These are phyloP conservation scores for Ifrita kowaldi DNA, from an alignment of 2,113 vertebrate genomes.

Conservation along the genomic window DNA sequence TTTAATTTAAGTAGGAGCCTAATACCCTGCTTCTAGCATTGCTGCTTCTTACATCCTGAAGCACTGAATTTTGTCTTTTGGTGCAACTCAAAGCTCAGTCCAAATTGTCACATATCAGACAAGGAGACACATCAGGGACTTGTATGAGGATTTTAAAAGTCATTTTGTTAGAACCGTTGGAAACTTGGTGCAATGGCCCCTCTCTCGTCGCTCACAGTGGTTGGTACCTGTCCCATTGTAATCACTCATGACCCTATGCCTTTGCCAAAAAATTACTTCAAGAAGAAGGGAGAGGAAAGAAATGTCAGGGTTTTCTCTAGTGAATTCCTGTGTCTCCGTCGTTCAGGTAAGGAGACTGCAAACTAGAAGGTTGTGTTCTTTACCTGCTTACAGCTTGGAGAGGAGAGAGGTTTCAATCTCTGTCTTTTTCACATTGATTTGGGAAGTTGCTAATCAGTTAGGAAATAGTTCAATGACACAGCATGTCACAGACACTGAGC, in stretches of 20 bases:
- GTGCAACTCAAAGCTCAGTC: neutral
- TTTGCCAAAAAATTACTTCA: neutral
- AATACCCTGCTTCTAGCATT: neutral
- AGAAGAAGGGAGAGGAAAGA: neutral
- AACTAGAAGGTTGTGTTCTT: neutral
- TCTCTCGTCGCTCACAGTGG: rapidly evolving
- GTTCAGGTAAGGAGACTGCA: neutral
- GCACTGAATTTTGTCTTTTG: neutral
- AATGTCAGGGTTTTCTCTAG: neutral
- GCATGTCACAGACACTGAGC: neutral
- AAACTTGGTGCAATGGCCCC: neutral
- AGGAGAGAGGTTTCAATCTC: neutral
- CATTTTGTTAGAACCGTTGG: neutral
- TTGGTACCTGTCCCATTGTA: neutral
- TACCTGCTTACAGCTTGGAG: neutral
- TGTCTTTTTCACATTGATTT: neutral
- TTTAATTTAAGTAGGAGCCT: neutral
- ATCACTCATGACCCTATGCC: neutral
- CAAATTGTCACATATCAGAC: neutral
- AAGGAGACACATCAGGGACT: neutral
- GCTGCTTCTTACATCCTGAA: neutral
- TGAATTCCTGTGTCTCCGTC: neutral
- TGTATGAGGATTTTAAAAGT: neutral
- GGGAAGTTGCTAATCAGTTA: neutral
- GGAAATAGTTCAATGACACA: neutral